phyloP scores from a whole-genome alignment of 2,113 vertebrate genomes.

The Clarias magur region DNA sequence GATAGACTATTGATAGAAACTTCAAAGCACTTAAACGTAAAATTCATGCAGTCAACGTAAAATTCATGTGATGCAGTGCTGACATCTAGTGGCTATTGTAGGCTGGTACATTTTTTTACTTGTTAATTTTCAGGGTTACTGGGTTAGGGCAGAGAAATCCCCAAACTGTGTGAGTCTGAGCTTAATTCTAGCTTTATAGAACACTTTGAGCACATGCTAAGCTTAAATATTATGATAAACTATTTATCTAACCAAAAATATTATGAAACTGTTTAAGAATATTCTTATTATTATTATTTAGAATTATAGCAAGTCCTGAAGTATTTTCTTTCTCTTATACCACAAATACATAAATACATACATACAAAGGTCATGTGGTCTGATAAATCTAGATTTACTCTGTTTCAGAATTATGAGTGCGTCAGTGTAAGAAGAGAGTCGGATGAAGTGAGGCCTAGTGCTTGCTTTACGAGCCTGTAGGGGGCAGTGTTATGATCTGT shows the following conservation, averaged over 20 bases:
- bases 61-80: constrained; percentile 31
- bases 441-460: no score
- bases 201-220: neutral
- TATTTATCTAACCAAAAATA: neutral
- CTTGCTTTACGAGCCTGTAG: no score
- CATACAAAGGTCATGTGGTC: no score
- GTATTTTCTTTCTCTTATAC: neutral
- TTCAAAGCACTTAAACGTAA: no score
- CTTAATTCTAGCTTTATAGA: neutral
- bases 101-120: constrained; percentile 35
- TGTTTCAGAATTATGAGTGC: no score
- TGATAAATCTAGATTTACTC: no score
- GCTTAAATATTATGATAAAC: neutral
- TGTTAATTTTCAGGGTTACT: neutral
- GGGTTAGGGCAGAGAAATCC: neutral
- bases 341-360: no score
- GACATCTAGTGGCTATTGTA: constrained; percentile 59
- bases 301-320: neutral
- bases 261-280: neutral
- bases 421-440: no score
- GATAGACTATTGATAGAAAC: no score
- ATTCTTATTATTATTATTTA: neutral
- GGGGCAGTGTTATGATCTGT: no score
- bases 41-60: neutral
- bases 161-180: neutral